Conservation (phyloP, 2,888 invertebrate genomes). For the Habroteleia sp. region DNA sequence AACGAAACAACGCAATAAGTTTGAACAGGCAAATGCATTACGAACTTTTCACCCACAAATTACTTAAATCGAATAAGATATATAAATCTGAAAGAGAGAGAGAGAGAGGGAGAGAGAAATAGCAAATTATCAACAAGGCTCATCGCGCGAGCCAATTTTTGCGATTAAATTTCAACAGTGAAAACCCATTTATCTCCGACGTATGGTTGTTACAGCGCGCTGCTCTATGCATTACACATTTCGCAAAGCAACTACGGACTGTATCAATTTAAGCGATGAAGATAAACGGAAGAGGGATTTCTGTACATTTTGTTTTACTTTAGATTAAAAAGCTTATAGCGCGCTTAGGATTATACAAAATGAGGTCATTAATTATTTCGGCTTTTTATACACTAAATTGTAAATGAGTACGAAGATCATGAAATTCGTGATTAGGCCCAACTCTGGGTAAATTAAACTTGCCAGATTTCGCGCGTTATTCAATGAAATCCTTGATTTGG, state of each 20-base stretch:
- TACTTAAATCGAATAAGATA: constrained; percentile 11
- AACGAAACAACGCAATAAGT: constrained; percentile 3
- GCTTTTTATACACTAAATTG: constrained; percentile 21
- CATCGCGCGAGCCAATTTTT: constrained; percentile 33
- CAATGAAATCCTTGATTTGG: too few relatives aligned
- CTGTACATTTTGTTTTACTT: constrained; percentile 55
- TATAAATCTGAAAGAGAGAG: too few relatives aligned
- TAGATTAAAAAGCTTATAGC: constrained; percentile 55
- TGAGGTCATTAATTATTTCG: constrained; percentile 44
- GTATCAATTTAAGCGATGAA: constrained; percentile 60
- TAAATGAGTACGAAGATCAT: constrained; percentile 3
- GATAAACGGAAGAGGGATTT: constrained; percentile 56
- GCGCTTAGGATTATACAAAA: constrained; percentile 45
- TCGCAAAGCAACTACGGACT: constrained; percentile 37
- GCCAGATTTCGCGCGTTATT: constrained; percentile 20
- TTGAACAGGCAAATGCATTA: background rate
- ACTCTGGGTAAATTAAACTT: constrained; percentile 20
- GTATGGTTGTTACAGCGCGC: constrained; percentile 20
- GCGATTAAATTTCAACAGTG: constrained; percentile 42
- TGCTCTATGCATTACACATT: constrained; percentile 41
- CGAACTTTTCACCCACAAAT: constrained; percentile 5
- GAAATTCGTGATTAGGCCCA: constrained; percentile 11
- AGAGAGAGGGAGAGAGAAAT: too few relatives aligned
- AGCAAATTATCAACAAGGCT: constrained; percentile 13
- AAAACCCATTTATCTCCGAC: constrained; percentile 47